Conservation (phyloP, 2,113 vertebrate species). For the Passer domesticus region DNA sequence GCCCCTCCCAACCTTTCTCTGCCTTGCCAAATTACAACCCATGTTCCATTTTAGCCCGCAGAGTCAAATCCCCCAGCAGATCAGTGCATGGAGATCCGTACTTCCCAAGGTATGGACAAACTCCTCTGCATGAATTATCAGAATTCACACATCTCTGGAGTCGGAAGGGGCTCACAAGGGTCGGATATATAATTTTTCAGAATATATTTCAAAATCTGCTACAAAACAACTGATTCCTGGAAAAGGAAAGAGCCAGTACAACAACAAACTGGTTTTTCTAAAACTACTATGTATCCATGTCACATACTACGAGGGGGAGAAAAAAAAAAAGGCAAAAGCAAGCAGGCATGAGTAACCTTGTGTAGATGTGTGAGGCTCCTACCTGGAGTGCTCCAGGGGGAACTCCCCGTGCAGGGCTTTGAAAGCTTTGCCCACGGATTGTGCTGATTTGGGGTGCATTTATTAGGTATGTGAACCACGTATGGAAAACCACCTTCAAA, state of each 20-base stretch:
- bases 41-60: accelerated
- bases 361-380: neutral
- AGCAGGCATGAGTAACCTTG: neutral
- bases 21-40: neutral
- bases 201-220: neutral
- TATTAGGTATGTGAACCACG: neutral
- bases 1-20: neutral
- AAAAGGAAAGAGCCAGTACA: neutral
- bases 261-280: neutral
- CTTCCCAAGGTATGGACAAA: neutral
- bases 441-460: neutral
- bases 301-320: neutral
- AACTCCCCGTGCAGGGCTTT: neutral
- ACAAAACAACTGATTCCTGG: neutral
- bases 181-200: accelerated
- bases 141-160: accelerated
- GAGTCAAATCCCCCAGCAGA: neutral
- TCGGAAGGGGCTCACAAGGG: neutral
- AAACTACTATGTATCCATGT: neutral
- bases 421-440: neutral
- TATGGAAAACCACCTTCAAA: neutral
- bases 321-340: neutral
- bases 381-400: neutral
- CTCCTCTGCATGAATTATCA: neutral
- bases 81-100: accelerated